phyloP scores from a whole-genome alignment of 2,888 invertebrate species.

The Drosophila meridionalis region DNA sequence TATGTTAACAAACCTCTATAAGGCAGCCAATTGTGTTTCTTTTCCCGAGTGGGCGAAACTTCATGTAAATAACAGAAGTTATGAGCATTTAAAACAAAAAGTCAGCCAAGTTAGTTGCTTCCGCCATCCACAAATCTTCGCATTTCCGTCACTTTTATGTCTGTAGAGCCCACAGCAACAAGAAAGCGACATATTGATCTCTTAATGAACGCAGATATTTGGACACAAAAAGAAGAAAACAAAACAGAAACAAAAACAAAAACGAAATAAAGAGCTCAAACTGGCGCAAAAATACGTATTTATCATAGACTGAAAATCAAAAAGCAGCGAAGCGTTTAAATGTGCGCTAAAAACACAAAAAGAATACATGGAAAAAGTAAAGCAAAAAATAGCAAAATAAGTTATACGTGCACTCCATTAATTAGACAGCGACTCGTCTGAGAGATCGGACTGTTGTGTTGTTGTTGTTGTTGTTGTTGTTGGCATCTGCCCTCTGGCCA shows the following conservation, averaged over 20 bases:
- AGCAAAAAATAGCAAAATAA: slow-evolving; percentile 23
- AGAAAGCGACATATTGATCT: slow-evolving; percentile 74
- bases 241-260: neutral
- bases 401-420: slow-evolving; percentile 76
- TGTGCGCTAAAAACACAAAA: slow-evolving; percentile 50
- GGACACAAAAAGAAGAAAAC: slow-evolving; percentile 32
- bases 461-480: slow-evolving; percentile 34
- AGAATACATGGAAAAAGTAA: slow-evolving; percentile 30
- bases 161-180: slow-evolving; percentile 49
- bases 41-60: slow-evolving; percentile 18
- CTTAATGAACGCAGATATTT: slow-evolving; percentile 59
- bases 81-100: slow-evolving; percentile 49
- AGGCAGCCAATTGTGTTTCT: slow-evolving; percentile 19
- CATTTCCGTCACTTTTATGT: slow-evolving; percentile 77
- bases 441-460: slow-evolving; percentile 29
- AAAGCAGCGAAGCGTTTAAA: slow-evolving; percentile 74
- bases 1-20: neutral
- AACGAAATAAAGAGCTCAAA: slow-evolving; percentile 25
- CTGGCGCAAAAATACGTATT: slow-evolving; percentile 49
- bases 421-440: slow-evolving; percentile 54
- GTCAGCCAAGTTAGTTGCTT: slow-evolving; percentile 47
- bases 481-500: slow-evolving; percentile 49
- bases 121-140: slow-evolving; percentile 76
- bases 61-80: slow-evolving; percentile 63
- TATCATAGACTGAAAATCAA: slow-evolving; percentile 66